Percentiles rank a stretch among this genome's conserved stretches.
Conservation (phyloP, 2,888 invertebrate genomes). For the Trimorus sp. region DNA sequence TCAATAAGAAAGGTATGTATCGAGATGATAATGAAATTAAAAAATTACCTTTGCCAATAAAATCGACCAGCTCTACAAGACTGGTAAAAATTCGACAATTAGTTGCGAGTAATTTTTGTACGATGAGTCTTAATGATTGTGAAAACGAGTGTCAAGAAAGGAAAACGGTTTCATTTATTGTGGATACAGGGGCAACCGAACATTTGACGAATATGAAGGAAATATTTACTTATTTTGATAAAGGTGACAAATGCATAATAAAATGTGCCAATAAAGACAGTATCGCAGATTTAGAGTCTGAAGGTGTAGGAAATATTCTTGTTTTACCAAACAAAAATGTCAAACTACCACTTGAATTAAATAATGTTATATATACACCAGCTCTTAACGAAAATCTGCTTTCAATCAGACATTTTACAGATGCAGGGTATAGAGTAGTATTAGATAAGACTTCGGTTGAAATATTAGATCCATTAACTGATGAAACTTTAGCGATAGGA, state of each 20-base stretch:
- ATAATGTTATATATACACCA: constrained; percentile 10
- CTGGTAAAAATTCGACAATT: not conserved
- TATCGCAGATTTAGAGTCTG: constrained; percentile 26
- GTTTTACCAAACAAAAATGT: constrained; percentile 1
- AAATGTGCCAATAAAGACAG: constrained; percentile 51
- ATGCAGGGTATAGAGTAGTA: constrained; percentile 27
- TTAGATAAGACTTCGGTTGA: constrained; percentile 27
- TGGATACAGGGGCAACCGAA: constrained; percentile 47
- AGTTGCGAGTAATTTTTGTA: not conserved
- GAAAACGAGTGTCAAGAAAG: not conserved
- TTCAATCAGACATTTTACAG: constrained; percentile 46
- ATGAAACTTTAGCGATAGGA: constrained; percentile 20
- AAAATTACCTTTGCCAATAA: not conserved
- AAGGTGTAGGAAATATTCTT: constrained; percentile 27
- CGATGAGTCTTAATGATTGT: not conserved
- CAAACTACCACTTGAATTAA: constrained; percentile 4
- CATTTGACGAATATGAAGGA: constrained; percentile 44
- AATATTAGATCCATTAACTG: constrained; percentile 18
- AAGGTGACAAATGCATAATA: constrained; percentile 25
- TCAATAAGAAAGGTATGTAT: constrained; percentile 1
- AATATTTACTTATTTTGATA: constrained; percentile 26
- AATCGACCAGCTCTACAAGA: not conserved
- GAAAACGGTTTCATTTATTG: constrained; percentile 25
- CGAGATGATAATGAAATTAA: not conserved
- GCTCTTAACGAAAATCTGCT: constrained; percentile 39